phyloP scores from a whole-genome alignment of 2,797 vertebrate species.

The Cirrhinus mrigala region DNA sequence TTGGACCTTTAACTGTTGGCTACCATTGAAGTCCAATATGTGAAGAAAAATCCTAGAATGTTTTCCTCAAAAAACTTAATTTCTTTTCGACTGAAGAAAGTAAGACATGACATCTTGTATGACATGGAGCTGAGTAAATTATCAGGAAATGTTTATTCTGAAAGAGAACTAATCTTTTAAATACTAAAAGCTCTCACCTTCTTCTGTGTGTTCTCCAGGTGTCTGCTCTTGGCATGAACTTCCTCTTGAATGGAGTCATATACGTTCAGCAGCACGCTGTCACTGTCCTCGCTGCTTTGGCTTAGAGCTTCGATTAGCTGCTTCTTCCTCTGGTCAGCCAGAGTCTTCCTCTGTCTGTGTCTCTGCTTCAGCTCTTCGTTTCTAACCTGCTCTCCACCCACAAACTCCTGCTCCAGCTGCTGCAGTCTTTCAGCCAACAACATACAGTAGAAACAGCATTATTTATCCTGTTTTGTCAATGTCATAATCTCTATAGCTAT shows the following conservation, averaged over 20 bases:
- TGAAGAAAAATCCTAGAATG: too few species aligned
- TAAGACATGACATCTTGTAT: too few species aligned
- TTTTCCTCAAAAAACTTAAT: too few species aligned
- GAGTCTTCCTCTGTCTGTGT: conserved; percentile 76
- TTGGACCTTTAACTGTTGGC: too few species aligned
- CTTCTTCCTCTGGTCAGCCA: conserved; percentile 82
- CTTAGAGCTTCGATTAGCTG: conserved; percentile 83
- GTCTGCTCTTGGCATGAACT: conserved; percentile 83
- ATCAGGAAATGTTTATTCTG: too few species aligned
- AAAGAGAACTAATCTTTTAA: not conserved
- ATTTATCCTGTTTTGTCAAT: not conserved
- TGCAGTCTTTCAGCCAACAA: conserved; percentile 79
- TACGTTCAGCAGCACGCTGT: conserved; percentile 83
- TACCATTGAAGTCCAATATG: too few species aligned
- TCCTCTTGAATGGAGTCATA: conserved; percentile 92
- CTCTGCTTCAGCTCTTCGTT: conserved; percentile 88
- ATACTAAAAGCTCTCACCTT: conserved; percentile 78
- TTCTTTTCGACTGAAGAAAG: too few species aligned
- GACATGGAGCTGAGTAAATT: too few species aligned
- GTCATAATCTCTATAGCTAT: not conserved
- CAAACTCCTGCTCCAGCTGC: conserved; percentile 87
- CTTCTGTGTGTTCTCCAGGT: conserved; percentile 84
- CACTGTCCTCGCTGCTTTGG: conserved; percentile 79
- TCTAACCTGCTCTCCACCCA: conserved; percentile 87
- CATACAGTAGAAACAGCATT: not conserved